Percentiles rank a stretch among this genome's conserved stretches.
phyloP scores from a whole-genome alignment of 2,113 vertebrate species.

The Orientallactaga bullata region DNA sequence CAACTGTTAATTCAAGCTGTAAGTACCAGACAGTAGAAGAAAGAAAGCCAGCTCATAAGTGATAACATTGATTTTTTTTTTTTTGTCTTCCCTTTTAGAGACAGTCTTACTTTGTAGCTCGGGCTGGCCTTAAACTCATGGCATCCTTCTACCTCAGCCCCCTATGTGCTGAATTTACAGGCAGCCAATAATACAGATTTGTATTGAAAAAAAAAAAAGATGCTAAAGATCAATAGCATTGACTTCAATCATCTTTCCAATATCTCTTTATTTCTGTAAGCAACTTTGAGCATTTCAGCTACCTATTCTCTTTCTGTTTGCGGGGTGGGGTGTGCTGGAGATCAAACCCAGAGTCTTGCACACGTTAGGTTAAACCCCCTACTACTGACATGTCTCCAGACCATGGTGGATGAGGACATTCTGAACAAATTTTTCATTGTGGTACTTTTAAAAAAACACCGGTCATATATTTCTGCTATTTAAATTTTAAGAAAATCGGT shows the following conservation, averaged over 20 bases:
- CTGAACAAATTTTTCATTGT: conserved; percentile 12
- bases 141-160: background rate
- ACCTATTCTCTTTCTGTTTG: background rate
- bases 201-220: background rate
- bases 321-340: background rate
- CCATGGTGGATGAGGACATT: background rate
- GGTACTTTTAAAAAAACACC: background rate
- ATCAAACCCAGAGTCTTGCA: background rate
- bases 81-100: background rate
- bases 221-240: background rate
- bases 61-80: conserved; percentile 65
- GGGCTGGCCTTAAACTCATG: background rate
- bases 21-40: conserved; percentile 61
- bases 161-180: background rate
- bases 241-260: background rate
- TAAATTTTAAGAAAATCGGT: background rate
- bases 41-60: conserved; percentile 76
- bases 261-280: conserved; percentile 41
- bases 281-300: background rate
- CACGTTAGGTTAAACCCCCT: background rate
- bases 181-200: no score
- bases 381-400: background rate
- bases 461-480: background rate
- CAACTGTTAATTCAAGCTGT: conserved; percentile 81
- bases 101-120: background rate